A percentile compares a stretch with the other conserved stretches of the same genome.
Evolutionary conservation across 2,797 vertebrate genomes (phyloP).

Genomic region (Erethizon dorsatum): DNA sequence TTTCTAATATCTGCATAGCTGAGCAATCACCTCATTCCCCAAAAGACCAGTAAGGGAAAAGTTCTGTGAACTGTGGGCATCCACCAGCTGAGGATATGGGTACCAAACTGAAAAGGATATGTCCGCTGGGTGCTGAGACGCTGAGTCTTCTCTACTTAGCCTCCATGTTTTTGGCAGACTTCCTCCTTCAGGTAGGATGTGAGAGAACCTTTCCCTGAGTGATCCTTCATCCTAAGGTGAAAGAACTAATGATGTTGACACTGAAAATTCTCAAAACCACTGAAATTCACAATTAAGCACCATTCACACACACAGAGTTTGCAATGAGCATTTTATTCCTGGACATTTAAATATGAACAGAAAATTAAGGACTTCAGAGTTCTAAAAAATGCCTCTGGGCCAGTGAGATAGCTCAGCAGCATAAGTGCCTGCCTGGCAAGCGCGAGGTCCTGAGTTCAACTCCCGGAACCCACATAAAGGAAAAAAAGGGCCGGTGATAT

Average conservation of each 20-base stretch:
- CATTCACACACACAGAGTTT: neutral
- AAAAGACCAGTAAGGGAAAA: neutral
- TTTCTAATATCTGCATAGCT: neutral
- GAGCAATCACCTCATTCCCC: neutral
- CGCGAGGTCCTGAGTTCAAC: too few species aligned
- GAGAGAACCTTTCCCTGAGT: neutral
- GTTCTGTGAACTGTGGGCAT: neutral
- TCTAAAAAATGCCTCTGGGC: slow-evolving; percentile 22
- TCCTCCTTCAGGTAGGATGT: neutral
- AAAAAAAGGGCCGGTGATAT: too few species aligned
- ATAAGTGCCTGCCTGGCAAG: too few species aligned
- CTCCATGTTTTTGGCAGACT: neutral
- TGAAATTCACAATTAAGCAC: neutral
- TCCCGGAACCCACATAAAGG: too few species aligned
- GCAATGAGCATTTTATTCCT: neutral
- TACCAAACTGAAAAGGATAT: neutral
- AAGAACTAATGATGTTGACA: neutral
- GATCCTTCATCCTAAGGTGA: neutral
- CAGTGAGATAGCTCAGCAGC: too few species aligned
- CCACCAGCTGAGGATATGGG: neutral
- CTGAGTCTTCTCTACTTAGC: neutral
- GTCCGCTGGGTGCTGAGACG: neutral
- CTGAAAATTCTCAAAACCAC: neutral
- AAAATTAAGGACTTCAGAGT: neutral
- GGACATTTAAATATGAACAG: neutral